These are phyloP conservation scores for Octodon degus DNA, from an alignment of 2,113 vertebrate genomes.

Conservation along the genomic window DNA sequence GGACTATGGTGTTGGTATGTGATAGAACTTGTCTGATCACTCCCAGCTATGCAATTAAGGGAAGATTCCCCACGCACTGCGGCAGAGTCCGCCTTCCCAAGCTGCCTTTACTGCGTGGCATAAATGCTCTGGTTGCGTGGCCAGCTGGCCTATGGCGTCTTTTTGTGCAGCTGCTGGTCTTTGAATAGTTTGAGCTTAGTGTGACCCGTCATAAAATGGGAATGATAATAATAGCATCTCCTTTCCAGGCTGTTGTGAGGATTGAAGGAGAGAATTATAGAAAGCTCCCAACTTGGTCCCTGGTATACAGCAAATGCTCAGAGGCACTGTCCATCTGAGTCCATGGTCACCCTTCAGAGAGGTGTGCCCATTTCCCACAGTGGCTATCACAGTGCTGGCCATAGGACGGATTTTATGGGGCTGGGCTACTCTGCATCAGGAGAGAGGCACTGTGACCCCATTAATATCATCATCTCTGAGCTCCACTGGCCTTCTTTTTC, in stretches of 20 bases:
- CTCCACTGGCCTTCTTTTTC: neutral
- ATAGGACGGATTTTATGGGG: neutral
- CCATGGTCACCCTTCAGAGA: neutral
- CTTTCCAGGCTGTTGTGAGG: neutral
- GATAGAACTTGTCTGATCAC: slow-evolving; percentile 69
- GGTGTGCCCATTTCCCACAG: neutral
- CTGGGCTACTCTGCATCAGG: neutral
- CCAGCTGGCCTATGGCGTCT: neutral
- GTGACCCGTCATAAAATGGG: neutral
- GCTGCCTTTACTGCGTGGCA: neutral
- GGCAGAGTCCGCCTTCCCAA: neutral
- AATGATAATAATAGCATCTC: neutral
- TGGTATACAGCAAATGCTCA: neutral
- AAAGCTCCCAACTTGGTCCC: neutral
- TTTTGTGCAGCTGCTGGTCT: neutral
- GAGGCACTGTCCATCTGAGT: neutral
- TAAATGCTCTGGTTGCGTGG: neutral
- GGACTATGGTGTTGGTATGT: slow-evolving; percentile 13
- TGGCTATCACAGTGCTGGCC: neutral
- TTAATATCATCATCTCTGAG: neutral
- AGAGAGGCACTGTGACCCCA: rapidly evolving
- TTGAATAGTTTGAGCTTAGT: neutral
- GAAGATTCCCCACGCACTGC: slow-evolving; percentile 6
- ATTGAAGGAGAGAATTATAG: neutral
- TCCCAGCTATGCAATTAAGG: slow-evolving; percentile 59